Percentiles rank a stretch among this genome's conserved stretches.
Conservation (phyloP, 2,113 vertebrate species). For the Tretioscincus oriximinensis region DNA sequence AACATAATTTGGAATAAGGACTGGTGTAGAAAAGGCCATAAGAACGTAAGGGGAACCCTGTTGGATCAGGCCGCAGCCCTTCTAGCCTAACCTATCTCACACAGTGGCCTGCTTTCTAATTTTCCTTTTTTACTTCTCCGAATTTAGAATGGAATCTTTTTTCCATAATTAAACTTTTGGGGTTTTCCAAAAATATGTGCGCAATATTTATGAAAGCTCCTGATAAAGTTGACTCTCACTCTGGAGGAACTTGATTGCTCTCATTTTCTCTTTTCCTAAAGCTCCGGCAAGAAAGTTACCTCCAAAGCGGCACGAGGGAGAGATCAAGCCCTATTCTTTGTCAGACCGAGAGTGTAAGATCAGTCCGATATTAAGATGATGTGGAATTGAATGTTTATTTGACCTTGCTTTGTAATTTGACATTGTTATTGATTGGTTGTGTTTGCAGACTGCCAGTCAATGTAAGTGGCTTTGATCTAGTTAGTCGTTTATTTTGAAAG, state of each 20-base stretch:
- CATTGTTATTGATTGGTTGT: too few species aligned
- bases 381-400: too few species aligned
- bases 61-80: too few species aligned
- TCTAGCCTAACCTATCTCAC: too few species aligned
- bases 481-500: neutral
- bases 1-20: too few species aligned
- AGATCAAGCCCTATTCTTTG: conserved; percentile 89
- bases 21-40: too few species aligned
- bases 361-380: too few species aligned
- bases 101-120: neutral
- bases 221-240: neutral
- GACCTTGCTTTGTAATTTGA: too few species aligned
- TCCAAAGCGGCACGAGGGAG: conserved; percentile 82
- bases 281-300: conserved; percentile 76
- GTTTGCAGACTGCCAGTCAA: neutral
- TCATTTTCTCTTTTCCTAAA: conserved; percentile 26
- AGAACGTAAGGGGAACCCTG: too few species aligned
- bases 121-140: neutral
- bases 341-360: conserved; percentile 87
- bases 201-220: neutral
- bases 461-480: neutral
- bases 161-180: neutral
- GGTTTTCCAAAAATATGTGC: neutral
- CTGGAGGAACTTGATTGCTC: neutral
- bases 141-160: neutral